phyloP scores from a whole-genome alignment of 2,113 vertebrate genomes.

The Leptobrachium ailaonicum region DNA sequence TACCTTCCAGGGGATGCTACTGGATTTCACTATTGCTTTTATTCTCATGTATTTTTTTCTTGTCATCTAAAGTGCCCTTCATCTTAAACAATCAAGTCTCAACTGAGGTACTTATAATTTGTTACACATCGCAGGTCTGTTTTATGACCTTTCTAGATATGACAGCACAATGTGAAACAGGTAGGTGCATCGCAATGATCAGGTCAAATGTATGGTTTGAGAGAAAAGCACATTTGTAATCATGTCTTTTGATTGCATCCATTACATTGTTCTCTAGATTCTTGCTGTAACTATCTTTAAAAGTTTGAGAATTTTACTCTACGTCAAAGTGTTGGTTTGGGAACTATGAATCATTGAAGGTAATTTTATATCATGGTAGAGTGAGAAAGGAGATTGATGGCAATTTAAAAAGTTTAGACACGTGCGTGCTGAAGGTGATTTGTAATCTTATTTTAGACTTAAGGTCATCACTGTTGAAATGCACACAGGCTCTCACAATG shows the following conservation, averaged over 20 bases:
- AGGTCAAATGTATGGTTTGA: slow-evolving; percentile 4
- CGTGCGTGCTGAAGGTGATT: not conserved
- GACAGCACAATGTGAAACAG: not conserved
- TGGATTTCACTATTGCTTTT: no score
- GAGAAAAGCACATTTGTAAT: not conserved
- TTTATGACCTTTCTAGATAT: not conserved
- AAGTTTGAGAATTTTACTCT: not conserved
- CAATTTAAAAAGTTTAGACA: not conserved
- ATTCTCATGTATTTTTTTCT: no score
- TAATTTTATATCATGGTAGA: slow-evolving; percentile 12
- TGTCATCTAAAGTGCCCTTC: no score
- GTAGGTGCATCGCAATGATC: not conserved
- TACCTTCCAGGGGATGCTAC: no score
- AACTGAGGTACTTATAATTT: no score
- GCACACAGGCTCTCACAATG: not conserved
- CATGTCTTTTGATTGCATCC: not conserved
- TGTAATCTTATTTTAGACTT: not conserved
- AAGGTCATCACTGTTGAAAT: not conserved
- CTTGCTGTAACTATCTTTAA: slow-evolving; percentile 10
- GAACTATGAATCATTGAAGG: slow-evolving; percentile 20
- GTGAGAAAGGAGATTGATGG: slow-evolving; percentile 7
- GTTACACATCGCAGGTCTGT: not conserved
- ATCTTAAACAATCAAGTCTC: no score
- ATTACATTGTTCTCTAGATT: slow-evolving; percentile 1
- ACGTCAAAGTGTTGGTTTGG: slow-evolving; percentile 19